phyloP scores from a whole-genome alignment of 2,797 vertebrate species.

The Lepus oiostolus region DNA sequence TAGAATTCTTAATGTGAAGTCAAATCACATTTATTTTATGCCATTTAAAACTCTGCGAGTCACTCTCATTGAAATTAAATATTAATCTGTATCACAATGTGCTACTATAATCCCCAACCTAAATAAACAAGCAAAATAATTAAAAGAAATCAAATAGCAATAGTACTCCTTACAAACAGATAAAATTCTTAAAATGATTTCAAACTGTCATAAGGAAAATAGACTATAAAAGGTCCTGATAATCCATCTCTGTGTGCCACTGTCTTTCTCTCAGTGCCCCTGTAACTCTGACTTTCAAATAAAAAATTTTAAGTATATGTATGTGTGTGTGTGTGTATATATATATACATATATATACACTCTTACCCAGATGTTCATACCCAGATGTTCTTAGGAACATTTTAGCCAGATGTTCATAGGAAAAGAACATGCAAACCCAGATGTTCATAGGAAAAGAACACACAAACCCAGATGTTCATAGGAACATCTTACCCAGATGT shows the following conservation, averaged over 20 bases:
- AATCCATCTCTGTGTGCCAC: not conserved
- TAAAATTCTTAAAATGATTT: not conserved
- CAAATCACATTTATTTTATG: conserved; percentile 30
- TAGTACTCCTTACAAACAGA: not conserved
- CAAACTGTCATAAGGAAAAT: not conserved
- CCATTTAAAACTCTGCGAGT: conserved; percentile 22
- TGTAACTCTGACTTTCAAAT: too few relatives aligned
- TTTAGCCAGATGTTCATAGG: too few relatives aligned
- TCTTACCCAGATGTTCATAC: too few relatives aligned
- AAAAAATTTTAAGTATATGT: too few relatives aligned
- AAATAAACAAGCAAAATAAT: conserved; percentile 23
- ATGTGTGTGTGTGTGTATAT: too few relatives aligned
- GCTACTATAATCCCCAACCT: not conserved
- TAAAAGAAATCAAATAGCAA: conserved; percentile 36
- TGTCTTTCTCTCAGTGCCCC: too few relatives aligned
- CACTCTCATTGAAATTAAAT: conserved; percentile 22
- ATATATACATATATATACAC: too few relatives aligned
- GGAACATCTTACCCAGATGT: not conserved
- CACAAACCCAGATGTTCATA: not conserved
- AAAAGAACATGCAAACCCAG: too few relatives aligned
- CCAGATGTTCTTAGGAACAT: too few relatives aligned
- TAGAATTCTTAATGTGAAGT: conserved; percentile 8
- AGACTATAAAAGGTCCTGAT: not conserved
- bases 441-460: not conserved
- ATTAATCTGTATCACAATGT: not conserved